These are phyloP conservation scores for Oceanodroma leucorhoa DNA, from an alignment of 2,797 vertebrate species.

Conservation along the genomic window DNA sequence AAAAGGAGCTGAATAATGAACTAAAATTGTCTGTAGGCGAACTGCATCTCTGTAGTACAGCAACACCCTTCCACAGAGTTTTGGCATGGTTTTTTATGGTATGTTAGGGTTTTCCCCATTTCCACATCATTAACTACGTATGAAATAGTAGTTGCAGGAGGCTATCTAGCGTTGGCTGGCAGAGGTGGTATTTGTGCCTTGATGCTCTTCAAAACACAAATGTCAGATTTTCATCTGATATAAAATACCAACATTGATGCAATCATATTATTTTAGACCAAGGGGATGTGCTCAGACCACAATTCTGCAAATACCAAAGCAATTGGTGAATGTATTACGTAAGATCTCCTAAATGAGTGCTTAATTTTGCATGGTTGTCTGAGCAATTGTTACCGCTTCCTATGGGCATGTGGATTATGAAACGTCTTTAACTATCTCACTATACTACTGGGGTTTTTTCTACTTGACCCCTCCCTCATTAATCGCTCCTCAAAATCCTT, in stretches of 20 bases:
- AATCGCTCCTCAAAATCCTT: slow-evolving; percentile 16
- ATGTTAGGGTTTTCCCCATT: not conserved
- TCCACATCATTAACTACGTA: not conserved
- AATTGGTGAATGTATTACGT: not conserved
- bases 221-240: not conserved
- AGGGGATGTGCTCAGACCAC: not conserved
- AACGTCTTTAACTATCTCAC: slow-evolving; percentile 19
- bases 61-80: not conserved
- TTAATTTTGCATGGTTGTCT: slow-evolving; percentile 12
- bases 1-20: not conserved
- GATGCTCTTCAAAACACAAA: not conserved
- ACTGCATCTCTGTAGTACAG: not conserved
- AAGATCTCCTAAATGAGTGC: not conserved
- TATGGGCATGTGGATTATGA: not conserved
- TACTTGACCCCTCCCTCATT: slow-evolving; percentile 16
- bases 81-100: not conserved
- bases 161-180: not conserved
- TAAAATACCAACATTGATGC: not conserved
- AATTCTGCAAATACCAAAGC: not conserved
- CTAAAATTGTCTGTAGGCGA: not conserved
- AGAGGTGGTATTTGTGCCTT: not conserved
- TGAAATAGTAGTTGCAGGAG: not conserved
- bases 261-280: not conserved
- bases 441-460: not conserved
- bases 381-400: not conserved